phyloP scores from a whole-genome alignment of 2,888 invertebrate species.

The Himalopsyche kuldschensis region DNA sequence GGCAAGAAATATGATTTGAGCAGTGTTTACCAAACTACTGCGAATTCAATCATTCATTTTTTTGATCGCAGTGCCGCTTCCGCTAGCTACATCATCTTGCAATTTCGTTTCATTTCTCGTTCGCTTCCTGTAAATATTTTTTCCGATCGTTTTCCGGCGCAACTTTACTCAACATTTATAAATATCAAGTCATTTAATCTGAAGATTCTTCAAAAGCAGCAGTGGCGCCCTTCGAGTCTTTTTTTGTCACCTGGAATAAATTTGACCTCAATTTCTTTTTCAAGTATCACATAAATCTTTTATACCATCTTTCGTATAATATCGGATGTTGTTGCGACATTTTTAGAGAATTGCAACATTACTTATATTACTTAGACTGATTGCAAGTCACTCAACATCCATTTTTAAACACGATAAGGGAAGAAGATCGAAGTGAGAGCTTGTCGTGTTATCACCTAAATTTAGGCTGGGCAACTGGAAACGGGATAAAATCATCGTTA shows the following conservation, averaged over 20 bases:
- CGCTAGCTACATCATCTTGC: constrained; percentile 28
- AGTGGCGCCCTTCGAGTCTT: background rate
- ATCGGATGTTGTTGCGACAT: no score
- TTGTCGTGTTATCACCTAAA: no score
- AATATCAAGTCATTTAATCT: background rate
- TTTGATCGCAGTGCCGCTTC: constrained; percentile 14
- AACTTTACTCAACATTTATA: background rate
- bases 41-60: constrained; percentile 21
- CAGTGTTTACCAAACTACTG: constrained; percentile 23
- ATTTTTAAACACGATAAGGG: no score
- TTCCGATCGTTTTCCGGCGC: constrained; percentile 5
- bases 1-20: constrained; percentile 7
- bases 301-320: no score
- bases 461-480: no score
- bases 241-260: background rate
- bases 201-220: background rate
- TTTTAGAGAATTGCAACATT: no score
- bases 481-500: no score
- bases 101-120: constrained; percentile 10
- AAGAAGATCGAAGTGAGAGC: no score
- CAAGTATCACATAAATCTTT: background rate
- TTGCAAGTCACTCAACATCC: no score
- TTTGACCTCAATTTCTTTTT: background rate
- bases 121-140: constrained; percentile 23
- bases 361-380: no score